Conservation (phyloP, 2,113 vertebrate genomes). For the Oncorhynchus gorbuscha region DNA sequence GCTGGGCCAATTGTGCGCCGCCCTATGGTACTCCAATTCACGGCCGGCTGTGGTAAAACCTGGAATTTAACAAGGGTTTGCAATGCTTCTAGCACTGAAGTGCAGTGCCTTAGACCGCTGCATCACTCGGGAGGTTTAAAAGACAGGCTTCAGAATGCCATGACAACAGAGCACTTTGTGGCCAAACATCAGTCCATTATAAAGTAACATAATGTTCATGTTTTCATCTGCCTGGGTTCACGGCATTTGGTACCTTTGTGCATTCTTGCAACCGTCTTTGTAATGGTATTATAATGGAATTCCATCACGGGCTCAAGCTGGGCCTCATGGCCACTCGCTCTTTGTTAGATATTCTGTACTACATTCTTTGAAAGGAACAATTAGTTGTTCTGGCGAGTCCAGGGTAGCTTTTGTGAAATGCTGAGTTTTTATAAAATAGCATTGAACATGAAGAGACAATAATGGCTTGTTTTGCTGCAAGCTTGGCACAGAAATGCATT, state of each 20-base stretch:
- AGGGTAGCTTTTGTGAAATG: too few relatives aligned
- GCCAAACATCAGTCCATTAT: background rate
- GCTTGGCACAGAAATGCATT: background rate
- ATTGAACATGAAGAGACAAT: background rate
- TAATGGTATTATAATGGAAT: background rate
- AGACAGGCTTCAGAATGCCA: background rate
- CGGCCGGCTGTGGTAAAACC: too few relatives aligned
- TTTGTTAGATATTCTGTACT: too few relatives aligned
- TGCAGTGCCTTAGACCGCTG: too few relatives aligned
- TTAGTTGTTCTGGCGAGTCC: background rate
- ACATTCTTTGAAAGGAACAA: too few relatives aligned
- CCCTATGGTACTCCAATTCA: too few relatives aligned
- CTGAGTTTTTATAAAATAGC: background rate
- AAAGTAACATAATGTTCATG: background rate
- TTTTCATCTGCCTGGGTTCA: background rate
- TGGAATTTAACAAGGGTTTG: too few relatives aligned
- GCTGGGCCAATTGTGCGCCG: too few relatives aligned
- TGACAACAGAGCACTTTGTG: constrained; percentile 3
- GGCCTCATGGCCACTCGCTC: too few relatives aligned
- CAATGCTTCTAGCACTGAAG: too few relatives aligned
- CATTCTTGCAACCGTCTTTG: background rate
- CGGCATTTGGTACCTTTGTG: background rate
- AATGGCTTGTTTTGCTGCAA: background rate
- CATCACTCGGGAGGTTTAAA: background rate
- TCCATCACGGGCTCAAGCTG: background rate